Conservation (phyloP, 2,888 invertebrate genomes). For the Emmelina monodactyla region DNA sequence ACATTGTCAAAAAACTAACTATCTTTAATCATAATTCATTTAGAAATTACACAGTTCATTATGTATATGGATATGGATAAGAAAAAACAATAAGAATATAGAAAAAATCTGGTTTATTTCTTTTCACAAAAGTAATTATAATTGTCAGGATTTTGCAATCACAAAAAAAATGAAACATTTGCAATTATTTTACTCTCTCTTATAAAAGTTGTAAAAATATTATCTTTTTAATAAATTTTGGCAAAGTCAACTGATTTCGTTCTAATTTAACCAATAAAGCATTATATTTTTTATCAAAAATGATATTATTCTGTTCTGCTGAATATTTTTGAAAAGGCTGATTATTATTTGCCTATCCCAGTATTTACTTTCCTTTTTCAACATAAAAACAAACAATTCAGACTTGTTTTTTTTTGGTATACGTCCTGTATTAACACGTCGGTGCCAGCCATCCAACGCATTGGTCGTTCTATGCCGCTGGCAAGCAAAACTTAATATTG, state of each 20-base stretch:
- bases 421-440: slow-evolving; percentile 7
- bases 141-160: too few relatives aligned
- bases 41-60: too few relatives aligned
- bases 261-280: slow-evolving; percentile 6
- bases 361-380: slow-evolving; percentile 7
- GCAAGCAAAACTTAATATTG: slow-evolving; percentile 10
- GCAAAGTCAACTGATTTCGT: slow-evolving; percentile 4
- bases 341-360: slow-evolving; percentile 6
- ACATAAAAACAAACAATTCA: slow-evolving; percentile 5
- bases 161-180: too few relatives aligned
- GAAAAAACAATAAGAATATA: too few relatives aligned
- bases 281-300: slow-evolving; percentile 7
- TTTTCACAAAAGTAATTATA: too few relatives aligned
- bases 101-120: too few relatives aligned
- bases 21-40: too few relatives aligned
- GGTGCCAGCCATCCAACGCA: slow-evolving; percentile 13
- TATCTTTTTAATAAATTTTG: slow-evolving; percentile 5
- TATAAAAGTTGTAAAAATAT: background rate
- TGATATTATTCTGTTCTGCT: slow-evolving; percentile 5
- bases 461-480: slow-evolving; percentile 12
- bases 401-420: slow-evolving; percentile 8
- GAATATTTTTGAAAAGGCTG: slow-evolving; percentile 4
- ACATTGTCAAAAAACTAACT: too few relatives aligned
- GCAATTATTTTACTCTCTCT: too few relatives aligned
- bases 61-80: too few relatives aligned